Base-by-base conservation (phyloP, 1,140 invertebrate genomes). In the Luehdorfia chinensis region DNA sequence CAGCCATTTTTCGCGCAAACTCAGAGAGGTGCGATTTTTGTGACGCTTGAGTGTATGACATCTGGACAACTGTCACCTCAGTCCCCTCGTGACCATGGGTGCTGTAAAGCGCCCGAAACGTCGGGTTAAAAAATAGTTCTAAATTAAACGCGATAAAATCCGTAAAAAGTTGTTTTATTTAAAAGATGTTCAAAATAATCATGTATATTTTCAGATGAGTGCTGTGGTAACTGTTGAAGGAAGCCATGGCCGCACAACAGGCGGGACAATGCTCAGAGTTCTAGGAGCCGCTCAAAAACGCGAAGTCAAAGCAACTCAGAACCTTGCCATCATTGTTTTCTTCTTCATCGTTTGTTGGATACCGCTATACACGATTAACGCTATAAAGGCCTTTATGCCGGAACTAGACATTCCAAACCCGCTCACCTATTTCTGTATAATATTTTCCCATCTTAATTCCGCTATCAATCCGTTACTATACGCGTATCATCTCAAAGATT, bases 311-410 rank as follows among this genome's bases (percentile, higher is more conserved):
- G 95, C 95, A 4, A 96, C 95, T 0, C 94, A 96, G 67, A 97
- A 96, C 77, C 89, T 97, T 0, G 94, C 94, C 28, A 93, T 96
- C 49, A 97, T 97, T 37, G 95, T 97, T 1, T 84, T 94, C 21
- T 96, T 97, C 84, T 97, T 97, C 86, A 95, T 97, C 81, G 89
- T 97, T 32, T 97, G 95, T 70, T 97, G 96, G 95, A 94, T 97
- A 36, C 95, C 95, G 0, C 87, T 97, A 1, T 97, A 97, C 84
- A 96, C 95, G 14, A 94, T 96, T 53, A 97, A 97, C 77, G 96
- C 94, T 59, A 89, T 96, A 9, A 90, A 94, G 71, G 94, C 94
- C 0, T 96, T 96, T 71, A 93, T 92, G 61, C 90, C 88, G 0
- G 66, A 89, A 1, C 92, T 93, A 61, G 74, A 90, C 36, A 91